A percentile compares a stretch with the other conserved stretches of the same genome.
These are phyloP conservation scores for Lepidurus packardi DNA, from an alignment of 1,140 invertebrate genomes.

Conservation along the genomic window DNA sequence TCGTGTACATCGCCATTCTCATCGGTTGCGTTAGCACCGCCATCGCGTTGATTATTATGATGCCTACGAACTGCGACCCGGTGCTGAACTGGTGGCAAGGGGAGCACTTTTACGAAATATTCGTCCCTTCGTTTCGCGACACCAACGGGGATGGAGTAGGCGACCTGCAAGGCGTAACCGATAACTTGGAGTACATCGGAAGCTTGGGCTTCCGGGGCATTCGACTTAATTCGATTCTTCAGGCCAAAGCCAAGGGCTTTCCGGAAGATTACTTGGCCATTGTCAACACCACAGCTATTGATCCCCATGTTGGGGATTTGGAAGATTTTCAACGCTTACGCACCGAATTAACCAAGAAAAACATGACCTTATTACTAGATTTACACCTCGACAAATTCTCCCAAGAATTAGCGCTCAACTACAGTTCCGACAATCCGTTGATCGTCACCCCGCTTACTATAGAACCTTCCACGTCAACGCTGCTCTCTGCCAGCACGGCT, in stretches of 20 bases:
- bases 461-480: neutral
- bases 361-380: slow-evolving; percentile 68
- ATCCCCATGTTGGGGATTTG: slow-evolving; percentile 56
- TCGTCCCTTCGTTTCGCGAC: slow-evolving; percentile 68
- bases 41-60: slow-evolving; percentile 59
- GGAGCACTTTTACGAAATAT: slow-evolving; percentile 72
- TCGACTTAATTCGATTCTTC: slow-evolving; percentile 67
- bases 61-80: slow-evolving; percentile 65
- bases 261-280: slow-evolving; percentile 61
- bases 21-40: slow-evolving; percentile 62
- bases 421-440: slow-evolving; percentile 34
- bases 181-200: slow-evolving; percentile 59
- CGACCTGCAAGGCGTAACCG: slow-evolving; percentile 62
- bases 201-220: slow-evolving; percentile 60
- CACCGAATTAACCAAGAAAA: slow-evolving; percentile 53
- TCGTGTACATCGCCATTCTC: slow-evolving; percentile 60
- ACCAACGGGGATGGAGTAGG: slow-evolving; percentile 58
- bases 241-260: slow-evolving; percentile 57
- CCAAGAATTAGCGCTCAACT: slow-evolving; percentile 40
- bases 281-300: slow-evolving; percentile 56
- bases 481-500: slow-evolving; percentile 4
- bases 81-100: slow-evolving; percentile 70
- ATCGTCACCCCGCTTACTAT: neutral
- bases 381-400: slow-evolving; percentile 60
- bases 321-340: slow-evolving; percentile 60